Evolutionary conservation across 2,888 invertebrate species (phyloP).

Genomic region (Pammene aurita): DNA sequence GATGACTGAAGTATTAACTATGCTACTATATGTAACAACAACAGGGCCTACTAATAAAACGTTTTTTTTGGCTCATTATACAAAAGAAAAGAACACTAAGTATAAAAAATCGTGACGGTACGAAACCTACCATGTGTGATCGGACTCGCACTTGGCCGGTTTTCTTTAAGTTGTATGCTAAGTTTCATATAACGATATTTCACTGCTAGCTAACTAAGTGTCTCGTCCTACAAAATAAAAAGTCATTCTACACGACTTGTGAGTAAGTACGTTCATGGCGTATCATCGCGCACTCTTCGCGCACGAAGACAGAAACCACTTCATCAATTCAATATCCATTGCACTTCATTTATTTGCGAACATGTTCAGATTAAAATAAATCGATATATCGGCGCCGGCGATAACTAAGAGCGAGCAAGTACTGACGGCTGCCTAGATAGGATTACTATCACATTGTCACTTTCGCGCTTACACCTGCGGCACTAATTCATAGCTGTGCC

Average conservation of each 20-base stretch:
- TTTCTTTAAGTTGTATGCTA: too few relatives aligned
- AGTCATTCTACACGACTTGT: neutral
- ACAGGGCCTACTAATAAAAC: too few relatives aligned
- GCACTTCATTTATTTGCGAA: slow-evolving; percentile 29
- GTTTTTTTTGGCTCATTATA: too few relatives aligned
- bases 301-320: slow-evolving; percentile 11
- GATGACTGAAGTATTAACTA: too few relatives aligned
- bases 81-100: too few relatives aligned
- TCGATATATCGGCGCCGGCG: slow-evolving; percentile 26
- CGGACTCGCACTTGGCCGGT: too few relatives aligned
- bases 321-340: slow-evolving; percentile 17
- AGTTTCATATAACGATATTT: too few relatives aligned
- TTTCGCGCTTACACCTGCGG: slow-evolving; percentile 27
- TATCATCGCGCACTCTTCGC: slow-evolving; percentile 5
- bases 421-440: slow-evolving; percentile 29
- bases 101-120: too few relatives aligned
- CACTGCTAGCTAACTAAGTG: too few relatives aligned
- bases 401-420: slow-evolving; percentile 29
- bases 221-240: neutral
- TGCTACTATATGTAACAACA: too few relatives aligned
- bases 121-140: too few relatives aligned
- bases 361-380: slow-evolving; percentile 31
- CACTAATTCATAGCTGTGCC: slow-evolving; percentile 11
- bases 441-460: slow-evolving; percentile 34
- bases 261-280: neutral